Evolutionary conservation across 1,140 invertebrate genomes (phyloP), one percentile per base, ranked within the genome.

Genomic region (Brachionus sp.): DNA sequence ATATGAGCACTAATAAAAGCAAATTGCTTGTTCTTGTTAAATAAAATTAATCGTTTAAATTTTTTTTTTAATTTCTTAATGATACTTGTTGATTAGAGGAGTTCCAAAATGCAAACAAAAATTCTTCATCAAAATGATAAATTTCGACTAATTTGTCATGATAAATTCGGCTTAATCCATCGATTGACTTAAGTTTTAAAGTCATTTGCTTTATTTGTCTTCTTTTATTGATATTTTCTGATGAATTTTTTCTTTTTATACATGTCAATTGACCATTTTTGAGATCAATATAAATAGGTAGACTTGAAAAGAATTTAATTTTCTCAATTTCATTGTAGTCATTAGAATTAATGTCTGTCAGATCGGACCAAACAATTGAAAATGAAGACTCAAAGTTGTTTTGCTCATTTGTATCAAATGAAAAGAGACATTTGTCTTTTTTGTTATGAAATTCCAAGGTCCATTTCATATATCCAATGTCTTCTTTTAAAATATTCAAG

Each of bases 21-120:
- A 46, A 75, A 46, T 25, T 75, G 39, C 25, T 73, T 23, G 13
- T 16, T 42, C 37, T 42, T 73, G 3, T 16, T 39, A 44, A 73
- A 66, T n/a, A 35, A 68, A 16, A 35, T 68, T 33, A 33, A 5
- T 25, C 37, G 3, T 66, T 66, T 62, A 62, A 66, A 33, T 9
- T 66, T 66, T 66, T 25, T 66, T 5, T 33, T 2, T 42, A 73
- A 42, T 19, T 35, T 0, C 23, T 5, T 2, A 73, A 39, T 42
- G 37, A 39, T 1, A n/a, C 7, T 46, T 46, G 39, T 46, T 25
- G 16, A 1, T 75, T 25, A 12, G 39, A 7, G 2, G 70, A 42
- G 19, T 75, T 75, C 70, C 70, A 75, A 42, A 75, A 12, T 13
- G 25, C 70, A 46, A 75, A 75, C 25, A 75, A 75, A 75, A 75